Conservation (phyloP, 2,113 vertebrate species). For the Sigmodon hispidus region DNA sequence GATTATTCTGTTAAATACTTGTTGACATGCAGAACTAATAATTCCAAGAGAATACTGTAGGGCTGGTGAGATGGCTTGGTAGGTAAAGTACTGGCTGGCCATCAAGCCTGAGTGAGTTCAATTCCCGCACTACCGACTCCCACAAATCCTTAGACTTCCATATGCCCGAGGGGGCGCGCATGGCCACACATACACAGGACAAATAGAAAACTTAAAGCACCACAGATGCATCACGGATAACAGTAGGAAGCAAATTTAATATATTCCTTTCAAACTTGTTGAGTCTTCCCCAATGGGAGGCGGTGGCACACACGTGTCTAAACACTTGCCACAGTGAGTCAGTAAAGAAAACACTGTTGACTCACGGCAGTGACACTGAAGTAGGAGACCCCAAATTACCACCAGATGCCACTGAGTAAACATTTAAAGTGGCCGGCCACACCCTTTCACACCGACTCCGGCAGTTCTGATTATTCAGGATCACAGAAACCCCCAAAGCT, state of each 20-base stretch:
- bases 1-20: not conserved
- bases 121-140: not conserved
- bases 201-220: not conserved
- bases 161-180: not conserved
- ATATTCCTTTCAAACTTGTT: not conserved
- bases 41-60: conserved; percentile 16
- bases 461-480: not conserved
- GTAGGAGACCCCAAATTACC: not conserved
- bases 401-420: conserved; percentile 37
- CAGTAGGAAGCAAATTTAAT: conserved; percentile 7
- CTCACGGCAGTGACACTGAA: conserved; percentile 51
- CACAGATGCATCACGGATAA: not conserved
- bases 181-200: not conserved
- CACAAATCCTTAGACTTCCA: not conserved
- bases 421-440: not conserved
- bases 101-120: not conserved
- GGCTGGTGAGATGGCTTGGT: not conserved
- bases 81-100: accelerated
- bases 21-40: conserved; percentile 17
- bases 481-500: not conserved
- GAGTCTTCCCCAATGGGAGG: conserved; percentile 12
- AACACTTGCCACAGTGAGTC: conserved; percentile 64
- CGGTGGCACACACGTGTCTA: not conserved
- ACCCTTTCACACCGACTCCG: not conserved
- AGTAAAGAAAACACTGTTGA: conserved; percentile 44